Evolutionary conservation across 2,888 invertebrate genomes (phyloP), one percentile per base, ranked within the genome.

Genomic region (Caenorhabditis zanzibari): DNA sequence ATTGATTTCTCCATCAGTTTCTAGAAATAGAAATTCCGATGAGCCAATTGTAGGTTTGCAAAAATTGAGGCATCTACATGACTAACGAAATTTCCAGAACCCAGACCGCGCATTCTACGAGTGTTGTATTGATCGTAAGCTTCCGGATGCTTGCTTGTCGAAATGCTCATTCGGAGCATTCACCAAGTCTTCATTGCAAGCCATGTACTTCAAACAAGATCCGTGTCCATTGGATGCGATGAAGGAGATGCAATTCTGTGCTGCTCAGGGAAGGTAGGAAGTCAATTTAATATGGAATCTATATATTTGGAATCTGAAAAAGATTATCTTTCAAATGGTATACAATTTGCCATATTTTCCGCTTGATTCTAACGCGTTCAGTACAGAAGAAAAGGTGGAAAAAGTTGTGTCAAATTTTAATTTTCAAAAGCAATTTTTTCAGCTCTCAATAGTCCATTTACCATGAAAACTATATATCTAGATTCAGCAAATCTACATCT

Each of bases 161-260:
- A 90, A 91, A 76, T 91, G 91, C 77, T 82, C 83, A 52, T 91
- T 88, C 75, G 83, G 81, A 14, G 77, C 86, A 16, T 91, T 89
- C 85, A 89, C 85, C 74, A 90, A 88, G 77, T 68, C 68, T 6
- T 10, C 76, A 64, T 75, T 89, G 32, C 84, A 86, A 26, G 85
- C 85, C 10, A 90, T 91, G 91, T 91, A 91, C 86, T 90, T 91
- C 86, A 91, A 91, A 68, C 88, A 91, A 58, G 91, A 91, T 71
- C 81, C 88, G 41, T 91, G 91, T 56, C 91, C 91, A 12, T 75
- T 91, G 32, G 90, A 86, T 32, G 91, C 91, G 14, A 90, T 91
- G 90, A 82, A 82, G 52, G 90, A 91, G 64, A 87, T 91, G 77
- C 91, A 91, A 59, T 90, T 90, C 85, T 90, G 90, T 77, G 90